A percentile compares a stretch with the other conserved stretches of the same genome.
Conservation (phyloP, 2,113 vertebrate genomes). For the Trinectes maculatus region DNA sequence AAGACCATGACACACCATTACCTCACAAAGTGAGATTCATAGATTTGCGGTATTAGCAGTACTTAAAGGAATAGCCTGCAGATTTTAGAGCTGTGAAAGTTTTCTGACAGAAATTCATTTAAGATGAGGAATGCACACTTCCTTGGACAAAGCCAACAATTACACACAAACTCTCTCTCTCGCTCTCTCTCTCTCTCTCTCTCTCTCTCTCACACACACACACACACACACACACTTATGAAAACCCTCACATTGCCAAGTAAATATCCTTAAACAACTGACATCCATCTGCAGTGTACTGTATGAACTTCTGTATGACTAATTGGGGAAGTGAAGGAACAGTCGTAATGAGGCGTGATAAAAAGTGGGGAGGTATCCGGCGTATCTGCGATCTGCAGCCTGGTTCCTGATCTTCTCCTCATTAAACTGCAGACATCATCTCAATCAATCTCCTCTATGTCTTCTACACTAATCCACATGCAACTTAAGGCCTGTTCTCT, state of each 20-base stretch:
- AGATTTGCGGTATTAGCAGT: too few relatives aligned
- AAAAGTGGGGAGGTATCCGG: slow-evolving; percentile 26
- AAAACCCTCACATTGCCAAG: slow-evolving; percentile 24
- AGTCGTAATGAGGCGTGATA: slow-evolving; percentile 55
- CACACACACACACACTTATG: slow-evolving; percentile 17
- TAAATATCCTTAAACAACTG: slow-evolving; percentile 36
- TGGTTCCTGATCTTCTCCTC: slow-evolving; percentile 54
- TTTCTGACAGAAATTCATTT: slow-evolving; percentile 41
- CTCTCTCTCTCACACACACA: slow-evolving; percentile 6
- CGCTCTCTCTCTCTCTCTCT: background rate
- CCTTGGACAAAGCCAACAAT: too few relatives aligned
- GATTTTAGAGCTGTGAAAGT: too few relatives aligned
- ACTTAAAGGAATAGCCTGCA: too few relatives aligned
- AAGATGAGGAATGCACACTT: slow-evolving; percentile 45
- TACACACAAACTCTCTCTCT: background rate
- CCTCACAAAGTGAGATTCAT: background rate
- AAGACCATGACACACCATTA: background rate
- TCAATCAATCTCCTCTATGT: slow-evolving; percentile 47
- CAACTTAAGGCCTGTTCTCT: slow-evolving; percentile 2
- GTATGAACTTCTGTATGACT: slow-evolving; percentile 31
- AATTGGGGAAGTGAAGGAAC: slow-evolving; percentile 19
- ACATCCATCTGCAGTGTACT: slow-evolving; percentile 12
- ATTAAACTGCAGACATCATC: slow-evolving; percentile 41
- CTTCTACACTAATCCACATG: slow-evolving; percentile 24
- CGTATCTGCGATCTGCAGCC: slow-evolving; percentile 22